Conservation (phyloP, 35 echinoderm and acorn worm species). For the Ptychodera flava region DNA sequence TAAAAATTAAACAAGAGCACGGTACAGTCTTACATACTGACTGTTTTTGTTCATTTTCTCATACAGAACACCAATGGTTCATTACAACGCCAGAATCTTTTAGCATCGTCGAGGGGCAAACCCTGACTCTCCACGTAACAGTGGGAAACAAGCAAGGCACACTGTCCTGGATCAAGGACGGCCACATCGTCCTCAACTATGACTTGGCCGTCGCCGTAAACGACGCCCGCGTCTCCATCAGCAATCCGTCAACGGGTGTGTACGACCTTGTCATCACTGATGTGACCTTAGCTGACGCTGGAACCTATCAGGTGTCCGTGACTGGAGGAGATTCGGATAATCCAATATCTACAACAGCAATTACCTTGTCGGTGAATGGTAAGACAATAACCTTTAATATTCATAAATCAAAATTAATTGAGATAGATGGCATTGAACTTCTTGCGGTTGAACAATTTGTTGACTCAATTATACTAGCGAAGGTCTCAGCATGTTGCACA, state of each 20-base stretch:
- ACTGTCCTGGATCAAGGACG: background rate
- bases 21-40: no score
- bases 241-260: background rate
- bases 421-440: no score
- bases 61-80: background rate
- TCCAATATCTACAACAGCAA: background rate
- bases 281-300: background rate
- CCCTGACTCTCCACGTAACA: background rate
- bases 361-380: background rate
- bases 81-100: background rate
- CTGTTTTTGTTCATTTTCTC: background rate
- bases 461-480: no score
- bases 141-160: background rate
- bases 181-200: background rate
- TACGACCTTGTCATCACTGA: background rate
- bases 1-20: no score
- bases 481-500: no score
- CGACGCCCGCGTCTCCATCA: background rate
- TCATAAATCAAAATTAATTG: no score
- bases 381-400: no score
- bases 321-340: background rate
- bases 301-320: background rate
- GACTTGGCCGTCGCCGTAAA: background rate
- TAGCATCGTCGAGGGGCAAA: background rate
- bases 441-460: no score